Conservation (phyloP, 1,140 invertebrate species). For the Pachyrhynchus sulphureomaculatus region DNA sequence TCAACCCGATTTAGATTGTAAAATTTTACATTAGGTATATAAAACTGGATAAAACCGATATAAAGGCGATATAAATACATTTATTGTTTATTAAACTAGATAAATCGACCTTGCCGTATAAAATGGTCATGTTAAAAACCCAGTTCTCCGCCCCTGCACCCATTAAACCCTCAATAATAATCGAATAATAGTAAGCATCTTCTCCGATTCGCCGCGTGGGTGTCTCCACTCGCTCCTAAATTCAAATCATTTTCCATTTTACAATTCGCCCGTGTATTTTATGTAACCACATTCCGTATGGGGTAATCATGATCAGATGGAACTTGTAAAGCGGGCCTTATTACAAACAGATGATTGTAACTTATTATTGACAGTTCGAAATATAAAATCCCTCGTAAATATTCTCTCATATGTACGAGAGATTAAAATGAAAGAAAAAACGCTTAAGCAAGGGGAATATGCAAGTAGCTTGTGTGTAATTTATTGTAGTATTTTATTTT, state of each 20-base stretch:
- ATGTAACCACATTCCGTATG: slow-evolving; percentile 29
- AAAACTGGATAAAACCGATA: no score
- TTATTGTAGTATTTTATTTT: no score
- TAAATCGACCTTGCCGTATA: no score
- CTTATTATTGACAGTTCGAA: slow-evolving; percentile 30
- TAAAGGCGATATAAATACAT: no score
- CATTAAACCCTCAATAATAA: slow-evolving; percentile 22
- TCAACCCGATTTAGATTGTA: no score
- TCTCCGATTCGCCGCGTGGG: slow-evolving; percentile 16
- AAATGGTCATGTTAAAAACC: slow-evolving; percentile 1
- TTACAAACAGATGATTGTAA: slow-evolving; percentile 32
- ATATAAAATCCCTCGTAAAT: slow-evolving; percentile 31
- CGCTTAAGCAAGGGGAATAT: no score
- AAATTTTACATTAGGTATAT: no score
- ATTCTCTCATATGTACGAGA: slow-evolving; percentile 20
- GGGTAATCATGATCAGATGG: slow-evolving; percentile 24
- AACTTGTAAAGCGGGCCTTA: slow-evolving; percentile 27
- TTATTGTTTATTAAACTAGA: no score
- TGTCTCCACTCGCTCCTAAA: slow-evolving; percentile 15
- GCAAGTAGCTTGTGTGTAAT: no score
- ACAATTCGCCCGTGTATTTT: slow-evolving; percentile 13
- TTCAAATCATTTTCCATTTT: slow-evolving; percentile 25
- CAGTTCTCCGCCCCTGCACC: slow-evolving; percentile 17
- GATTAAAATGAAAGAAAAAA: no score
- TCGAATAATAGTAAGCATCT: slow-evolving; percentile 20